These are phyloP conservation scores for Notechis scutatus DNA, from an alignment of 2,113 vertebrate genomes.

Conservation along the genomic window DNA sequence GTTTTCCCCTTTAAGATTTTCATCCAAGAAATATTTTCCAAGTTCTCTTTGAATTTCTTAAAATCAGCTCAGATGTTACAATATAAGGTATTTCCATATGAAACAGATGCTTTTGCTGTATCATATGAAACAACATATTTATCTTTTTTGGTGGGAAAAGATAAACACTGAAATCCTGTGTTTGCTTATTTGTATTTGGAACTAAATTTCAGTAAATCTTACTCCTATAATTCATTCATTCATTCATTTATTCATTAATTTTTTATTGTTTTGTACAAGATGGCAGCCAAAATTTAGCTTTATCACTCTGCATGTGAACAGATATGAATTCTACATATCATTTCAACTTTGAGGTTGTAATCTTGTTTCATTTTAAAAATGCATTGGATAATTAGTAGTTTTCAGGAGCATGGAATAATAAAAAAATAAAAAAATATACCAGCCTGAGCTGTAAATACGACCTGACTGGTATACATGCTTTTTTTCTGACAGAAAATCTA, in stretches of 20 bases:
- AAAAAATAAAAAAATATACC: background rate
- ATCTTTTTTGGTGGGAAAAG: background rate
- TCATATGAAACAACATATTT: background rate
- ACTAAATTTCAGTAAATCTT: background rate
- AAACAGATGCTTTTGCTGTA: background rate
- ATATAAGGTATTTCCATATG: background rate
- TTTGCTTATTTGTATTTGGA: background rate
- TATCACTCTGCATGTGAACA: background rate
- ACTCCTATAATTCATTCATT: background rate
- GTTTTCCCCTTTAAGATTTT: too few species aligned
- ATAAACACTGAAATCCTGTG: background rate
- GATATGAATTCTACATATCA: background rate
- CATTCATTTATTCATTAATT: too few species aligned
- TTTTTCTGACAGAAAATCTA: background rate
- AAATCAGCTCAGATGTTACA: background rate
- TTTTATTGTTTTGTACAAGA: background rate
- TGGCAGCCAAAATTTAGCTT: background rate
- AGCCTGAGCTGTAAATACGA: background rate
- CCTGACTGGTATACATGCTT: background rate
- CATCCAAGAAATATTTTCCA: too few species aligned
- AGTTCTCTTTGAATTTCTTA: too few species aligned
- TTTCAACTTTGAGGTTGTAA: background rate
- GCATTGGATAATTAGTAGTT: background rate
- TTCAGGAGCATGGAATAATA: background rate
- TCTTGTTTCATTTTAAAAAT: background rate